Conservation (phyloP, 2,888 invertebrate species). For the Drosophila incognita region DNA sequence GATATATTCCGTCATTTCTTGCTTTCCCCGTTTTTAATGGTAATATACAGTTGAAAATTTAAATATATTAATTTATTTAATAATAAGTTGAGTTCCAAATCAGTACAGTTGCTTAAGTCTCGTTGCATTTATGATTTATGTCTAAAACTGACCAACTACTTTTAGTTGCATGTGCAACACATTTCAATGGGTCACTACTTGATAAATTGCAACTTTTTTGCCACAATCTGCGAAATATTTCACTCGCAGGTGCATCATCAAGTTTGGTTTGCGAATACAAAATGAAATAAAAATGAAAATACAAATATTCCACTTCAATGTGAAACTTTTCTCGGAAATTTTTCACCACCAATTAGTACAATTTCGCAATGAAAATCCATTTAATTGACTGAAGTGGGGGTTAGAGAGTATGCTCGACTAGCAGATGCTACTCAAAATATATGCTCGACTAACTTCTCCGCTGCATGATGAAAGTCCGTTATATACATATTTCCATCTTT, state of each 20-base stretch:
- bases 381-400: not conserved
- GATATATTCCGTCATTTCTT: no score
- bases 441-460: not conserved
- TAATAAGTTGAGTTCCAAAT: not conserved
- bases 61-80: no score
- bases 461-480: not conserved
- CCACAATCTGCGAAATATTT: not conserved
- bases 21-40: not conserved
- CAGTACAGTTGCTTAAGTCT: not conserved
- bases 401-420: not conserved
- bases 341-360: constrained; percentile 4
- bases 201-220: not conserved
- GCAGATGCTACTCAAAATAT: not conserved
- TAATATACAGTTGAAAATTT: not conserved
- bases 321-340: not conserved
- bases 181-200: not conserved
- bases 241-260: not conserved
- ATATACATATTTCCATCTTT: no score
- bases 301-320: not conserved
- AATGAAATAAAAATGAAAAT: not conserved
- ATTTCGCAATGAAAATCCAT: constrained; percentile 3
- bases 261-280: not conserved
- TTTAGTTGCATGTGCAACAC: not conserved
- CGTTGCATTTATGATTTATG: not conserved
- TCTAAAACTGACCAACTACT: not conserved